Conservation (phyloP, 2,888 invertebrate species). For the Melanchra persicariae region DNA sequence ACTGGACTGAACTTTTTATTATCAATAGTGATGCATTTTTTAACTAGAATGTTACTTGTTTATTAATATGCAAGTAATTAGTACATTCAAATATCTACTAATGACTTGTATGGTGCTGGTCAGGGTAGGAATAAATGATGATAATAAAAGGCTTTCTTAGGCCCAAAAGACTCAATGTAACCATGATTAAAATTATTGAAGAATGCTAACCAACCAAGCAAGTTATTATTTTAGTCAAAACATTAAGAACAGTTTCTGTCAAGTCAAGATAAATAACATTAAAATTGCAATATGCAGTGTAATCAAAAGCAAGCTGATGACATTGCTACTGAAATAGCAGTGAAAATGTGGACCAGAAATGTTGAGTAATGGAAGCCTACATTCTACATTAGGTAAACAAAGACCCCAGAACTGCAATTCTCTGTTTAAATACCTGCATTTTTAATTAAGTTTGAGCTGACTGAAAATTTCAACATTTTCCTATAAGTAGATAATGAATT, state of each 20-base stretch:
- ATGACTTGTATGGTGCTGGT: not conserved
- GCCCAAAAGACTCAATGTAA: not conserved
- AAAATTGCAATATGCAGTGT: not conserved
- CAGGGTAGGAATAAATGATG: too few relatives aligned
- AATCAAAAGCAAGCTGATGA: not conserved
- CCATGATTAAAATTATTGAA: not conserved
- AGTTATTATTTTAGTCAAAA: not conserved
- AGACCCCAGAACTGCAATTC: not conserved
- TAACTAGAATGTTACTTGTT: constrained; percentile 8
- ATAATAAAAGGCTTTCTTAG: not conserved
- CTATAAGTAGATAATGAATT: too few relatives aligned
- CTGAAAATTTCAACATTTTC: too few relatives aligned
- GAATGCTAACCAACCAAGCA: not conserved
- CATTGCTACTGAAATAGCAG: not conserved
- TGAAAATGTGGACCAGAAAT: constrained; percentile 18
- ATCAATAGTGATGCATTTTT: not conserved
- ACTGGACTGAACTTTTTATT: not conserved
- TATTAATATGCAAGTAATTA: constrained; percentile 2
- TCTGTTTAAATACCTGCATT: not conserved
- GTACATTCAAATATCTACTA: not conserved
- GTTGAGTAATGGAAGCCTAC: constrained; percentile 11
- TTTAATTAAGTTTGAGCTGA: not conserved
- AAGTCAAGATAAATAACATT: not conserved
- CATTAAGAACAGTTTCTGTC: not conserved
- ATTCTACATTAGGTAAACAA: constrained; percentile 4